These are phyloP conservation scores for Dreissena polymorpha DNA, from an alignment of 1,140 invertebrate genomes.

Conservation along the genomic window DNA sequence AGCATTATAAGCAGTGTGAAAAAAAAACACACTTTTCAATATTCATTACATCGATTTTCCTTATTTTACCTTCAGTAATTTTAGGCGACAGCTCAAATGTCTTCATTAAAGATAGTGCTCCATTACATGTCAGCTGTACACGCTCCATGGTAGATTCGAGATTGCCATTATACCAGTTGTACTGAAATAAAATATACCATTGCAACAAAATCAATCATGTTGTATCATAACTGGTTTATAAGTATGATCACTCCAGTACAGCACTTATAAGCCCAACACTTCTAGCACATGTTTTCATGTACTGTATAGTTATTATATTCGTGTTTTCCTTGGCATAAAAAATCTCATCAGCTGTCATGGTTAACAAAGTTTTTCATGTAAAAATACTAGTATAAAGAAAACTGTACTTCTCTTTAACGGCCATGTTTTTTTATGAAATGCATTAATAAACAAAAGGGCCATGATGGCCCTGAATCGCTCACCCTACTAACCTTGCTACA, in stretches of 20 bases:
- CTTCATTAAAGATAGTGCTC: slow-evolving; percentile 6
- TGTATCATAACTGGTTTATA: background rate
- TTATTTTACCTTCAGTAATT: slow-evolving; percentile 19
- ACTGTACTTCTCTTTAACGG: no score
- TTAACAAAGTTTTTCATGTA: no score
- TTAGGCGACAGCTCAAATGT: slow-evolving; percentile 13
- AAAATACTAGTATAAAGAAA: no score
- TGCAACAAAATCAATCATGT: background rate
- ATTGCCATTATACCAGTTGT: slow-evolving; percentile 20
- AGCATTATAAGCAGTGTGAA: no score
- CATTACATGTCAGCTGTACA: slow-evolving; percentile 22
- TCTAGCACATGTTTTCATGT: background rate
- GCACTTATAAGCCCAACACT: background rate
- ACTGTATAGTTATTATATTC: no score
- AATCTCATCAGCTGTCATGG: background rate
- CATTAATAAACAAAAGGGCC: no score
- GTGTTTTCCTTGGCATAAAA: background rate
- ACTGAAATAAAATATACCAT: slow-evolving; percentile 25
- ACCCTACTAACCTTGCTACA: no score
- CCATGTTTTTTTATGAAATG: no score
- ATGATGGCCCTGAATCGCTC: no score
- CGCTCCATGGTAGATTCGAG: slow-evolving; percentile 17
- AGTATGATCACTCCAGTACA: background rate
- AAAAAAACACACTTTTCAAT: background rate
- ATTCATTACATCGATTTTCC: no score